Conservation (phyloP, 2,888 invertebrate genomes). For the Lagria hirta region DNA sequence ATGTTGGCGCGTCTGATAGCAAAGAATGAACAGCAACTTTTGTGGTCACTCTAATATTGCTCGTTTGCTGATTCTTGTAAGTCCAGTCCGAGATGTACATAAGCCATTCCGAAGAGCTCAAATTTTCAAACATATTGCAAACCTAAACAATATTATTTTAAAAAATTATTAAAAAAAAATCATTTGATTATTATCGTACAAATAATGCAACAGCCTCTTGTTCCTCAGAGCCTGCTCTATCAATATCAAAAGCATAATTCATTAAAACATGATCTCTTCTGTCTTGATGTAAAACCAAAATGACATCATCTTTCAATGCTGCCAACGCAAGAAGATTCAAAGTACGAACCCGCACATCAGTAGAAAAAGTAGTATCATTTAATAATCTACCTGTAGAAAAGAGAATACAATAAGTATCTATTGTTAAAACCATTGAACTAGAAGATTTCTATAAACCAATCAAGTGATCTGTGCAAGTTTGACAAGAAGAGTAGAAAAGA, state of each 20-base stretch:
- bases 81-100: slow-evolving; percentile 94
- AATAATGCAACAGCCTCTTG: slow-evolving; percentile 79
- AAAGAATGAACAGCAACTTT: slow-evolving; percentile 87
- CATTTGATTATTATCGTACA: slow-evolving; percentile 58
- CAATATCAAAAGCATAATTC: slow-evolving; percentile 82
- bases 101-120: slow-evolving; percentile 89
- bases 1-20: slow-evolving; percentile 67
- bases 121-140: slow-evolving; percentile 87
- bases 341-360: slow-evolving; percentile 64
- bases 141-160: slow-evolving; percentile 58
- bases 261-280: slow-evolving; percentile 84
- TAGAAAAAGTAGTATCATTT: slow-evolving; percentile 61
- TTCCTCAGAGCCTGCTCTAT: slow-evolving; percentile 70
- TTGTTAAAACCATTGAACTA: too few species aligned
- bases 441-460: too few species aligned
- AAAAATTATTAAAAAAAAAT: too few species aligned
- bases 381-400: slow-evolving; percentile 56
- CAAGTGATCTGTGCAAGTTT: too few species aligned
- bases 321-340: slow-evolving; percentile 74
- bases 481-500: too few species aligned
- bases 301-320: slow-evolving; percentile 85
- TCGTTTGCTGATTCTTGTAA: slow-evolving; percentile 71
- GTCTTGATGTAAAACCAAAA: slow-evolving; percentile 87
- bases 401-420: too few species aligned
- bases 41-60: slow-evolving; percentile 87